Evolutionary conservation across 2,797 vertebrate genomes (phyloP).

Genomic region (Pseudopleuronectes americanus): DNA sequence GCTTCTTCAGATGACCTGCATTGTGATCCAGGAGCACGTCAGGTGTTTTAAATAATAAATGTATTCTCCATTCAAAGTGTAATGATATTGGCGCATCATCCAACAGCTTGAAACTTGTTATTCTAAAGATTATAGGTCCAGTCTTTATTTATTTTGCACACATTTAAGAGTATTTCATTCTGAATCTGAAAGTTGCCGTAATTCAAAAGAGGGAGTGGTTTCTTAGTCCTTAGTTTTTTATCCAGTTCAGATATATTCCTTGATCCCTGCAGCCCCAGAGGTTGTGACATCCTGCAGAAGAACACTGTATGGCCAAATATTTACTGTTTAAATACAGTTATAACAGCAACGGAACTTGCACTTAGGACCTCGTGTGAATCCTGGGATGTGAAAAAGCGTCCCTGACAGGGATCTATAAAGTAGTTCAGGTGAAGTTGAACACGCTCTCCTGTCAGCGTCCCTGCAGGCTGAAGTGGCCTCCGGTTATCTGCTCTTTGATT

Average conservation of each 20-base stretch:
- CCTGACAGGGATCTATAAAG: constrained; percentile 3
- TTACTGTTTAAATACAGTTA: neutral
- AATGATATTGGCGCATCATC: too few relatives aligned
- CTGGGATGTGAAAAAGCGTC: neutral
- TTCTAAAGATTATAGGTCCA: too few relatives aligned
- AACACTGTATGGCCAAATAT: neutral
- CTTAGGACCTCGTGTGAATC: neutral
- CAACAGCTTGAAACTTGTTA: too few relatives aligned
- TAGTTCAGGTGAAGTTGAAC: constrained; percentile 27
- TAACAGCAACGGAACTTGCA: neutral
- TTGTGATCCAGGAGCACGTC: too few relatives aligned
- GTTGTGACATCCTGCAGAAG: neutral
- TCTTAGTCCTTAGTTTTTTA: too few relatives aligned
- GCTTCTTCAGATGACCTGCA: too few relatives aligned
- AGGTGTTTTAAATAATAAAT: too few relatives aligned
- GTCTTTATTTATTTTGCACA: too few relatives aligned
- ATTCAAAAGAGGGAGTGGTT: too few relatives aligned
- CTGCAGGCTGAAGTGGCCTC: constrained; percentile 38
- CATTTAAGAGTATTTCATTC: neutral
- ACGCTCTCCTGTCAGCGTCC: constrained; percentile 24
- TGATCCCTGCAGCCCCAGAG: neutral
- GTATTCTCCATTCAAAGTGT: too few relatives aligned
- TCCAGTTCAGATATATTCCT: neutral
- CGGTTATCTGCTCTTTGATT: constrained; percentile 40
- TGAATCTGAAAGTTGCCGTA: neutral